These are phyloP conservation scores for Furcula furcula DNA, from an alignment of 2,888 invertebrate species.

Conservation along the genomic window DNA sequence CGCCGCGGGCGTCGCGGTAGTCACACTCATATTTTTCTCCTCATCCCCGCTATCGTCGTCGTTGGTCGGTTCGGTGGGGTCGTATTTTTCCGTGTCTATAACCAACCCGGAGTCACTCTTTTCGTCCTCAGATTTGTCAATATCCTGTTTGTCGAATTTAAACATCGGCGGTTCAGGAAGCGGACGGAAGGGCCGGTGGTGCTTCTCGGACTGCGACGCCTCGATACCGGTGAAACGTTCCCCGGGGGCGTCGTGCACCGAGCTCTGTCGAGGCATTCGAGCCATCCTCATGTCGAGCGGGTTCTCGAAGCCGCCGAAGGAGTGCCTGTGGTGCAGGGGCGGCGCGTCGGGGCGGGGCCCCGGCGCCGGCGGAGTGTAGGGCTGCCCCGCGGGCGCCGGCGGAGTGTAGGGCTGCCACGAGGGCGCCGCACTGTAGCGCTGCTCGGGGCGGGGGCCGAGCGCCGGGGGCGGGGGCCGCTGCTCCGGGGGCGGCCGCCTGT, in stretches of 20 bases:
- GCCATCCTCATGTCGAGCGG: constrained; percentile 64
- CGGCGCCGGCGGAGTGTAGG: constrained; percentile 28
- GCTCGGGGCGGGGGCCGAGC: constrained; percentile 20
- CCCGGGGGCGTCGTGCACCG: constrained; percentile 3
- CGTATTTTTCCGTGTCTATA: constrained; percentile 82
- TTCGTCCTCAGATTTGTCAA: constrained; percentile 72
- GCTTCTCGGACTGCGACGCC: constrained; percentile 10
- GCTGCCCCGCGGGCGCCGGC: constrained; percentile 38
- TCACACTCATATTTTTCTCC: constrained; percentile 19
- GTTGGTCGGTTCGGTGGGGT: constrained; percentile 78
- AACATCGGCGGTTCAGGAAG: constrained; percentile 61
- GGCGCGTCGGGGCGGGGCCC: constrained; percentile 24
- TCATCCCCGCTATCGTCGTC: constrained; percentile 62
- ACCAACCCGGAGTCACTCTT: constrained; percentile 81
- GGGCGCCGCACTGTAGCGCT: constrained; percentile 24
- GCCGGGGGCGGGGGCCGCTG: constrained; percentile 16
- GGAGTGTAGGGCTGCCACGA: constrained; percentile 45
- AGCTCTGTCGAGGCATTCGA: constrained; percentile 26
- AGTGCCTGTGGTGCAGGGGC: constrained; percentile 37
- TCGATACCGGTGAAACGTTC: neutral
- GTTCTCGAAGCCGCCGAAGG: constrained; percentile 58
- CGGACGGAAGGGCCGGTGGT: constrained; percentile 36
- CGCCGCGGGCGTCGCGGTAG: constrained; percentile 7
- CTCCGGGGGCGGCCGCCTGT: constrained; percentile 22
- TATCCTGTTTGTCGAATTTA: constrained; percentile 51